Evolutionary conservation across 2,113 vertebrate species (phyloP), one percentile per base, ranked within the genome.

Genomic region (Pollachius pollachius): DNA sequence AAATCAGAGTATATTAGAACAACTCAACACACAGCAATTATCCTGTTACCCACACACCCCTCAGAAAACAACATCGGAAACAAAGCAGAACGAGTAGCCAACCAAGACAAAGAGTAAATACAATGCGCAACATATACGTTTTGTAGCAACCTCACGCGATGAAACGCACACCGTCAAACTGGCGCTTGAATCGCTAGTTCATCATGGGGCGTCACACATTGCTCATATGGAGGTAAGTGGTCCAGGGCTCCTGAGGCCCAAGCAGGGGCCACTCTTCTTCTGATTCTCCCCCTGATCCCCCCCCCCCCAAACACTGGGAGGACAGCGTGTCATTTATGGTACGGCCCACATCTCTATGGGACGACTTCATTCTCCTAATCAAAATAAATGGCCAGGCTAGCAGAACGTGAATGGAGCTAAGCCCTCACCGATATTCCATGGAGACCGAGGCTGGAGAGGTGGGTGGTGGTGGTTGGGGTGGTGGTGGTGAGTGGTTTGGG

Each of bases 311-410:
- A 83, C 88, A 87, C 88, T 34, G 1, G 41, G 68, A 84, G 87
- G 87, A 89, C 87, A 83, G 76, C 15, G 74, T 90, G 86, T 90
- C 92, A 90, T 90, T 91, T 91, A 92, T 91, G 90, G 68, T 59
- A 21, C 41, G 72, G 78, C 81, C 80, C 62, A 76, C 80, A 81
- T 78, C 58, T 78, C 58, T 78, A 71, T 81, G 73, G 41, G 82
- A 90, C 76, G 84, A 90, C 88, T 92, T 91, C 87, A 90, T 91
- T 90, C 84, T 61, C 77, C 81, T 91, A 92, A 93, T 93, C 91
- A 93, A 92, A 93, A 90, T 88, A 93, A 92, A 92, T 91, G 84
- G 83, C 90, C 84, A 85, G 87, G 73, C 79, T 87, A 92, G 91
- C 91, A 91, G 83, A 93, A 93, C 88, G 84, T 83, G 85, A 91